phyloP scores from a whole-genome alignment of 2,888 invertebrate species.

The Drosophila neotestacea region DNA sequence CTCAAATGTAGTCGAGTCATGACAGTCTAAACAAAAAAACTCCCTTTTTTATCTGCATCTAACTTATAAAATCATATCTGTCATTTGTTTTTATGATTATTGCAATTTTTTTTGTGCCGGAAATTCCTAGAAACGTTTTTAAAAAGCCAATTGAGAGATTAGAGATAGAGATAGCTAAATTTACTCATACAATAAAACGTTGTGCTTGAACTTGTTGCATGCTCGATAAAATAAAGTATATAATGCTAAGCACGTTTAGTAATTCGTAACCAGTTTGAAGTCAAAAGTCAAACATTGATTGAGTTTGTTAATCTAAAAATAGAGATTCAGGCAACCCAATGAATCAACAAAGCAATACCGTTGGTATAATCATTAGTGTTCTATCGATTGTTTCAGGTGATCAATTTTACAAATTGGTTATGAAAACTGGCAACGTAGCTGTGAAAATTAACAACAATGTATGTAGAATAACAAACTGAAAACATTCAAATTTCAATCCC shows the following conservation, averaged over 20 bases:
- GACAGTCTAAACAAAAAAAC: constrained; percentile 17
- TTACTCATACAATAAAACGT: neutral
- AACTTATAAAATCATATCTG: constrained; percentile 38
- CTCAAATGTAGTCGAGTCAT: constrained; percentile 19
- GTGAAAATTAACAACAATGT: constrained; percentile 16
- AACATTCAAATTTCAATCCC: neutral
- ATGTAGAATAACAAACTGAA: neutral
- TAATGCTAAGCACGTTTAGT: constrained; percentile 18
- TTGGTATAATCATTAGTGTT: neutral
- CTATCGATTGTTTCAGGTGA: constrained; percentile 11
- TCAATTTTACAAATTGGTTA: constrained; percentile 9
- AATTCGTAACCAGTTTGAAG: constrained; percentile 39
- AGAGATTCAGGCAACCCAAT: constrained; percentile 23
- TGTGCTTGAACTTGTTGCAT: constrained; percentile 25
- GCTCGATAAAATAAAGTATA: constrained; percentile 3
- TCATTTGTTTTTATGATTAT: constrained; percentile 40
- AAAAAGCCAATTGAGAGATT: constrained; percentile 49
- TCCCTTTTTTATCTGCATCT: constrained; percentile 42
- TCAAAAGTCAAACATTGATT: constrained; percentile 24
- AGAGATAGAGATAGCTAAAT: constrained; percentile 32
- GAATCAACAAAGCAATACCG: neutral
- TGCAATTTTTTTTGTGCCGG: constrained; percentile 37
- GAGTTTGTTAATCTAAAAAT: constrained; percentile 44
- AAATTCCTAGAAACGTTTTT: constrained; percentile 64
- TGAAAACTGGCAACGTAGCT: constrained; percentile 3